These are phyloP conservation scores for Eublepharis macularius DNA, from an alignment of 2,113 vertebrate genomes.

Conservation along the genomic window DNA sequence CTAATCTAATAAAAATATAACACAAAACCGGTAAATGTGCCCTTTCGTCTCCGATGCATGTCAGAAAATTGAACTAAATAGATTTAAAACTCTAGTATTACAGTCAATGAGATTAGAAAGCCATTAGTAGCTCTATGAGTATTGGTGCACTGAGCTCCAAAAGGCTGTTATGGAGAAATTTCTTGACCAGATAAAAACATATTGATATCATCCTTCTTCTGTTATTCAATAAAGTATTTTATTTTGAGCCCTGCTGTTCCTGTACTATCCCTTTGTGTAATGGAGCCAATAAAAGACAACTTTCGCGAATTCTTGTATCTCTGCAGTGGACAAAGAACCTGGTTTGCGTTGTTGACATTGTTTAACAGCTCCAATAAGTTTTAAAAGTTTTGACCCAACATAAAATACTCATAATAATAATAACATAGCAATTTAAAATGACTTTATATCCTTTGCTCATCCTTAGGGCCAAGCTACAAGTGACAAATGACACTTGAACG, in stretches of 20 bases:
- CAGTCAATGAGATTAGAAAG: conserved; percentile 75
- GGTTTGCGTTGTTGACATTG: background rate
- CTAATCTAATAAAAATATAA: conserved; percentile 72
- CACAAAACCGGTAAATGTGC: conserved; percentile 63
- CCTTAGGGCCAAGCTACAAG: no score
- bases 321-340: background rate
- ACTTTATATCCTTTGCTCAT: background rate
- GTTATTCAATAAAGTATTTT: conserved; percentile 69
- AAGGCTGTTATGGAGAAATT: conserved; percentile 63
- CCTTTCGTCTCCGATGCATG: conserved; percentile 66
- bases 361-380: background rate
- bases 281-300: conserved; percentile 36
- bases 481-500: no score
- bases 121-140: conserved; percentile 69
- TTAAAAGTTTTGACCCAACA: background rate
- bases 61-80: conserved; percentile 75
- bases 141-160: conserved; percentile 61
- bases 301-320: background rate
- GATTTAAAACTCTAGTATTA: conserved; percentile 72
- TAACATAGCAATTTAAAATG: fast-evolving
- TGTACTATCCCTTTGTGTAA: conserved; percentile 41
- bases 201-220: conserved; percentile 68
- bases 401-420: background rate
- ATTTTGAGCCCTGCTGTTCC: conserved; percentile 20
- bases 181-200: conserved; percentile 65